A percentile compares a stretch with the other conserved stretches of the same genome.
Conservation (phyloP, 30 jellyfish, hydroid and myxozoan species). For the Euphysa ruthae region DNA sequence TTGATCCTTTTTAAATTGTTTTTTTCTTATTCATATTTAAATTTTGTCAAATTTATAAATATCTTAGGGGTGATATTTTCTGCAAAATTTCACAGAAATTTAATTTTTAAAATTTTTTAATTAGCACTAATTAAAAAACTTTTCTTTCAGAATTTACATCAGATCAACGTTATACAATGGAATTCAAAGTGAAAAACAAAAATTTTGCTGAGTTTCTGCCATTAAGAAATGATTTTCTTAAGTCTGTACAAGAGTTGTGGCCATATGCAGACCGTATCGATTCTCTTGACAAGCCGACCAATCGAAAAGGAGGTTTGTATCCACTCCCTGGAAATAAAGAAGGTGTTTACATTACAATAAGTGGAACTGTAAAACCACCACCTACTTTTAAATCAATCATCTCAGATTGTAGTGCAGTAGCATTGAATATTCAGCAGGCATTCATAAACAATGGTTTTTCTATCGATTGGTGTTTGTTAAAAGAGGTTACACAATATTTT, state of each 20-base stretch:
- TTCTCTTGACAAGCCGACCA: neutral
- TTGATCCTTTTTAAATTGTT: too few relatives aligned
- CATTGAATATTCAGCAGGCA: neutral
- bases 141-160: too few relatives aligned
- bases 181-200: neutral
- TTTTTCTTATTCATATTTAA: too few relatives aligned
- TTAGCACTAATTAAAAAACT: too few relatives aligned
- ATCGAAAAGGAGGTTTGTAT: neutral
- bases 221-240: neutral
- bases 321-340: neutral
- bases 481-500: too few relatives aligned
- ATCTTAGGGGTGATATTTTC: too few relatives aligned
- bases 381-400: neutral
- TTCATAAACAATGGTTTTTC: neutral
- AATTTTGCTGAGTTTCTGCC: neutral
- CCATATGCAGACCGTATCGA: neutral
- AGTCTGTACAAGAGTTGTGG: neutral
- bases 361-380: neutral
- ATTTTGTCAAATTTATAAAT: too few relatives aligned
- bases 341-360: neutral
- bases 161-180: too few relatives aligned
- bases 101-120: too few relatives aligned
- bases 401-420: neutral
- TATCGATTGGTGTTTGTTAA: neutral
- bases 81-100: too few relatives aligned